Percentiles rank a stretch among this genome's conserved stretches.
Evolutionary conservation across 2,888 invertebrate genomes (phyloP).

Genomic region (Endotricha flammealis): DNA sequence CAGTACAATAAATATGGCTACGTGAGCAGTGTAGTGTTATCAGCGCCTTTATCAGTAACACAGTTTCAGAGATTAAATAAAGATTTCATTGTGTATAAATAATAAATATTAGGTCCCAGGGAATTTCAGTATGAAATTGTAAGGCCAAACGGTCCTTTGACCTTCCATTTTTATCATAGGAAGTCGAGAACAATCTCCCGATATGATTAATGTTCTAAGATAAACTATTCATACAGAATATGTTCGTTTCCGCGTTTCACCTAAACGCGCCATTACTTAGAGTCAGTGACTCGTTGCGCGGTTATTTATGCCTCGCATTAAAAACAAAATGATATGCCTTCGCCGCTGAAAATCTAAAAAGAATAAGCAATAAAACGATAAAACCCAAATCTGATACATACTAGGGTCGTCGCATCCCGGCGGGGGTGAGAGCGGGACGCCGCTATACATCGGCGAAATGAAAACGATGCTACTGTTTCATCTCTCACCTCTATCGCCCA

Average conservation of each 20-base stretch:
- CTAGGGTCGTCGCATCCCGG: conserved; percentile 70
- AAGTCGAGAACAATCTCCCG: conserved; percentile 5
- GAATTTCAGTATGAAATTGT: background rate
- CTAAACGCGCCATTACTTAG: conserved; percentile 65
- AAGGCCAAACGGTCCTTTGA: background rate
- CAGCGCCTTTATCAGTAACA: too few relatives aligned
- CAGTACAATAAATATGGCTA: too few relatives aligned
- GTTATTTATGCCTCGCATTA: conserved; percentile 75
- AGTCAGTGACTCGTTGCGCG: conserved; percentile 62
- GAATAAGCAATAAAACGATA: conserved; percentile 79
- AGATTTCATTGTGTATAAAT: too few relatives aligned
- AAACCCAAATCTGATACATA: conserved; percentile 79
- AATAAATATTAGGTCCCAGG: too few relatives aligned
- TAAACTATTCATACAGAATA: conserved; percentile 39
- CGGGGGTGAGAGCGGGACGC: conserved; percentile 63
- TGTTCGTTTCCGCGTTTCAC: conserved; percentile 61
- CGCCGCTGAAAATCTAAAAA: conserved; percentile 78
- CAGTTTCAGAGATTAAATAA: too few relatives aligned
- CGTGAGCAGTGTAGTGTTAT: too few relatives aligned
- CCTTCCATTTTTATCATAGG: conserved; percentile 19
- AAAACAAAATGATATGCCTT: conserved; percentile 78
- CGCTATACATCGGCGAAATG: conserved; percentile 69
- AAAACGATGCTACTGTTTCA: conserved; percentile 77
- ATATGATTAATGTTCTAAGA: conserved; percentile 10
- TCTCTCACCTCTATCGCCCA: conserved; percentile 76